These are phyloP conservation scores for Sus scrofa DNA, from an alignment of 2,113 vertebrate species.

Conservation along the genomic window T2T-Sscrofa CM000830.6:129549001-129549500, in stretches of 20 bases:
- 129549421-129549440: conserved; percentile 47
- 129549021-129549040: not conserved
- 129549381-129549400: not conserved
- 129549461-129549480: not conserved
- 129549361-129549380: not conserved
- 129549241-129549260: conserved; percentile 47
- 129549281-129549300: not conserved
- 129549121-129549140: not conserved
- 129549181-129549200: not conserved
- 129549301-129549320: not conserved
- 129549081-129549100: not conserved
- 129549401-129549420: conserved; percentile 1
- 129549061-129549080: not conserved
- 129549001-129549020: not conserved
- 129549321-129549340: not conserved
- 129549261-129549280: not conserved
- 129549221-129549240: not conserved
- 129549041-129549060: not conserved
- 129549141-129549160: not conserved
- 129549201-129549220: conserved; percentile 5
- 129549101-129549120: conserved; percentile 3
- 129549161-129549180: conserved; percentile 40
- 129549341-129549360: not conserved
- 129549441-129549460: not conserved
- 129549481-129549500: conserved; percentile 72